Conservation (phyloP, 2,113 vertebrate genomes). For the Okapia johnstoni region DNA sequence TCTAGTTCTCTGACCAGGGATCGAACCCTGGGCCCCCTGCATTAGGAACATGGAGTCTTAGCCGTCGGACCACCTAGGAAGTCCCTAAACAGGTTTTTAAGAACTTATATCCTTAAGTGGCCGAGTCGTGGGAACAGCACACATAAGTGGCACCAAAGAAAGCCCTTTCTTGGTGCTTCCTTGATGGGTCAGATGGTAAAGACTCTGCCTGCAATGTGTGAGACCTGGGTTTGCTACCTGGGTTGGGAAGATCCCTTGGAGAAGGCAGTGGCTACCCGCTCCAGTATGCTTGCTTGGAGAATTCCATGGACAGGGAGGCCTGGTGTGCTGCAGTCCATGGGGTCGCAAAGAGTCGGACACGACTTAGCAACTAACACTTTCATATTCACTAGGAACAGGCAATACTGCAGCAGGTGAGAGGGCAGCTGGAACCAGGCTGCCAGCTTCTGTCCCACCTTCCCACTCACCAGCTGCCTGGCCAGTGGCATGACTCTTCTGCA, state of each 20-base stretch:
- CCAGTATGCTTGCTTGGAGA: neutral
- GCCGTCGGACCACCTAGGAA: neutral
- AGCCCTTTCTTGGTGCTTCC: neutral
- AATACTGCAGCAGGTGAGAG: neutral
- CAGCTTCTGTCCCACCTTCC: neutral
- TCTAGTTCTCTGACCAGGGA: neutral
- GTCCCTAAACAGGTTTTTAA: neutral
- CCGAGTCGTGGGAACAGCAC: neutral
- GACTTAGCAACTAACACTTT: neutral
- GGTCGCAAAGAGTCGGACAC: neutral
- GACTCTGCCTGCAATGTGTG: neutral
- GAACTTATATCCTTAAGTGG: neutral
- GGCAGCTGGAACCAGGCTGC: neutral
- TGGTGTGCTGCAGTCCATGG: neutral
- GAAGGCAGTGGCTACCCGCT: neutral
- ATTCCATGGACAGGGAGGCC: neutral
- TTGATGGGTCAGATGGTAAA: neutral
- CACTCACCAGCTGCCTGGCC: neutral
- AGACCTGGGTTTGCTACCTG: neutral
- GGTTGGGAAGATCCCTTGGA: neutral
- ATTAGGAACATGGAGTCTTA: neutral
- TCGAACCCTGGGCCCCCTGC: neutral
- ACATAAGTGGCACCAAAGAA: neutral
- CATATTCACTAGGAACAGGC: neutral
- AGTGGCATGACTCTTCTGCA: rapidly evolving